Conservation (phyloP, 2,797 vertebrate genomes). For the Anomalospiza imberbis region DNA sequence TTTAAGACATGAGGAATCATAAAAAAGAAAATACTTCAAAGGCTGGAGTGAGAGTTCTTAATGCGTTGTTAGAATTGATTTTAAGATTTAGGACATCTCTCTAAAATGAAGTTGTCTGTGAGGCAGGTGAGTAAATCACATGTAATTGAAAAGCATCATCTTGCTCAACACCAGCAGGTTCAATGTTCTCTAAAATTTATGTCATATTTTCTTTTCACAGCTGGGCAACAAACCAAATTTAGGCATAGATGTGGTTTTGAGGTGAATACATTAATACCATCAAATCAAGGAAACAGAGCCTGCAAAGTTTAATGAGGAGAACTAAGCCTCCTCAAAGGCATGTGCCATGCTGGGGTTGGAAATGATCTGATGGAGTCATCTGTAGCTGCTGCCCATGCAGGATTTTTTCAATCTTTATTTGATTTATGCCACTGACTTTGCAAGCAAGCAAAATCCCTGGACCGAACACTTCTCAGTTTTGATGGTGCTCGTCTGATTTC, state of each 20-base stretch:
- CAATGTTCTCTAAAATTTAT: constrained; percentile 28
- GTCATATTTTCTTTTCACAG: constrained; percentile 38
- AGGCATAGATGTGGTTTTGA: constrained; percentile 8
- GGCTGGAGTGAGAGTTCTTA: not conserved
- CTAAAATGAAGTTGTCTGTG: constrained; percentile 36
- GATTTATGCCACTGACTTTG: not conserved
- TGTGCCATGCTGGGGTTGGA: not conserved
- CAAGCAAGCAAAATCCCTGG: not conserved
- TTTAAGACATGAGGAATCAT: not conserved
- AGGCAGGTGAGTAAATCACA: constrained; percentile 47
- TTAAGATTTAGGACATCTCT: constrained; percentile 25
- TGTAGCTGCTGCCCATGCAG: not conserved
- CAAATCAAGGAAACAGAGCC: not conserved
- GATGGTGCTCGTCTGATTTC: not conserved
- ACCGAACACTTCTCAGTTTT: fast-evolving
- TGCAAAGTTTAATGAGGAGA: not conserved
- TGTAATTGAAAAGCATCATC: constrained; percentile 39
- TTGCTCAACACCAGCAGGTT: constrained; percentile 6
- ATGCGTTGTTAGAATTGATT: constrained; percentile 19
- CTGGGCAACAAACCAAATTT: constrained; percentile 36
- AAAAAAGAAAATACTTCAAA: not conserved
- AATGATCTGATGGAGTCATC: not conserved
- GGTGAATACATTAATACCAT: constrained; percentile 8
- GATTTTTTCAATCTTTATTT: not conserved
- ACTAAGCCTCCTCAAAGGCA: not conserved